These are phyloP conservation scores for Drosophila picticornis DNA, from an alignment of 2,888 invertebrate genomes.

Conservation along the genomic window DNA sequence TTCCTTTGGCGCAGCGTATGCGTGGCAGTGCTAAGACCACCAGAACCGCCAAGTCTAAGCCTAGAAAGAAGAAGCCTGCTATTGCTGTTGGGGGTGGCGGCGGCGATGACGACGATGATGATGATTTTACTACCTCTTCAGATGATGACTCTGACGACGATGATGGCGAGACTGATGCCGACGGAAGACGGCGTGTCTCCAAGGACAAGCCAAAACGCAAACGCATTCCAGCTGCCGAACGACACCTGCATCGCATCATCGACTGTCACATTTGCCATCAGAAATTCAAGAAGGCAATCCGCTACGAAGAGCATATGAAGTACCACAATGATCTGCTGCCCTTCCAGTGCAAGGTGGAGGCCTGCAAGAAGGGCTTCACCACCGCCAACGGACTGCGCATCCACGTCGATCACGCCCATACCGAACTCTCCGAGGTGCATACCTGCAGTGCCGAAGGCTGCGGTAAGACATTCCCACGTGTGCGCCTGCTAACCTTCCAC, in stretches of 20 bases:
- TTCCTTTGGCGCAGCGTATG: slow-evolving; percentile 77
- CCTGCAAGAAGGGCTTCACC: slow-evolving; percentile 81
- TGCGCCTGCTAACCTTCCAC: slow-evolving; percentile 82
- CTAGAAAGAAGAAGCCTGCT: slow-evolving; percentile 37
- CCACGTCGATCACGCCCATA: slow-evolving; percentile 82
- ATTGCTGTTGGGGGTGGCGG: slow-evolving; percentile 29
- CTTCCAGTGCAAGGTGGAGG: slow-evolving; percentile 81
- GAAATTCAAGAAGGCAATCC: slow-evolving; percentile 80
- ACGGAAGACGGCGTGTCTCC: slow-evolving; percentile 18
- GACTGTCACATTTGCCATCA: slow-evolving; percentile 83
- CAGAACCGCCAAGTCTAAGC: slow-evolving; percentile 40
- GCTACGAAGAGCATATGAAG: slow-evolving; percentile 83
- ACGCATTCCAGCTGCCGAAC: slow-evolving; percentile 71
- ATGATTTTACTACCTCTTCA: slow-evolving; percentile 36
- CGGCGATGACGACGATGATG: slow-evolving; percentile 54
- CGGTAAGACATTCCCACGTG: slow-evolving; percentile 78
- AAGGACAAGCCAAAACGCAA: slow-evolving; percentile 70
- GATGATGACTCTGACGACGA: slow-evolving; percentile 56
- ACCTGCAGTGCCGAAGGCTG: slow-evolving; percentile 82
- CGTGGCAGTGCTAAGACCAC: slow-evolving; percentile 40
- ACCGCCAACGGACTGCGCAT: slow-evolving; percentile 80
- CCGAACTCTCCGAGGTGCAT: slow-evolving; percentile 79
- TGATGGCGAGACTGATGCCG: slow-evolving; percentile 31
- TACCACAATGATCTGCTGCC: slow-evolving; percentile 82
- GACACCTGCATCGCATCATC: slow-evolving; percentile 79